Base-by-base conservation (phyloP, 2,797 vertebrate species). In the Poecilia wingei region DNA sequence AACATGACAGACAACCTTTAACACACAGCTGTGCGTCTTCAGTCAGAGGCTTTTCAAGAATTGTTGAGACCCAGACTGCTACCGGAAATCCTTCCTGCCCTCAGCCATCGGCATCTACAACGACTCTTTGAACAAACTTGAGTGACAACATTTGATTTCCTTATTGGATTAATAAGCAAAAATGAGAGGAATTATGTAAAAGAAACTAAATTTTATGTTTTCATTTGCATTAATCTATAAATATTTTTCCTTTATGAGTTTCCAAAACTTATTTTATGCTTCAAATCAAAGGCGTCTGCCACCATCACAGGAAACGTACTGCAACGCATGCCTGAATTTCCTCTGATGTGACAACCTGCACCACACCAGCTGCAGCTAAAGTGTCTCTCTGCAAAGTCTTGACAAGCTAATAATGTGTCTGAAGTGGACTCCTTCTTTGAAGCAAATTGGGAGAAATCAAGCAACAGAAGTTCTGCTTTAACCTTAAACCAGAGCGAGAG, bases 361-460 rank as follows among this genome's bases (percentile, higher is more conserved):
- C 91, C 88, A 89, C 88, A 84, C 39, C 82, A 81, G 87, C 91
- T 90, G 89, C 88, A 92, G 79, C 83, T 87, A 91, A 89, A 92
- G 91, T 51, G 75, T 83, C 85, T 89, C 80, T 53, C 82, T 88
- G 88, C 82, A 70, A 90, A 83, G 86, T 87, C 84, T 89, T 91
- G 94, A 92, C 89, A 82, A 86, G 82, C 79, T 82, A 80, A 82
- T 89, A 82, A 84, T 87, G 86, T 91, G 79, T 87, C 86, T 83
- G 79, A 82, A 87, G 88, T 79, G 86, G 86, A 87, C 85, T 91
- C 86, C 78, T 84, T 88, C 74, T 75, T 80, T 55, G 72, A 69
- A 79, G 82, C 79, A 87, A 86, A 90, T 82, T 84, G 91, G 85
- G 79, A 87, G 83, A 90, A 70, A 68, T 88, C 88, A 89, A 92